Conservation (phyloP, 2,113 vertebrate species). For the Hipposideros armiger region DNA sequence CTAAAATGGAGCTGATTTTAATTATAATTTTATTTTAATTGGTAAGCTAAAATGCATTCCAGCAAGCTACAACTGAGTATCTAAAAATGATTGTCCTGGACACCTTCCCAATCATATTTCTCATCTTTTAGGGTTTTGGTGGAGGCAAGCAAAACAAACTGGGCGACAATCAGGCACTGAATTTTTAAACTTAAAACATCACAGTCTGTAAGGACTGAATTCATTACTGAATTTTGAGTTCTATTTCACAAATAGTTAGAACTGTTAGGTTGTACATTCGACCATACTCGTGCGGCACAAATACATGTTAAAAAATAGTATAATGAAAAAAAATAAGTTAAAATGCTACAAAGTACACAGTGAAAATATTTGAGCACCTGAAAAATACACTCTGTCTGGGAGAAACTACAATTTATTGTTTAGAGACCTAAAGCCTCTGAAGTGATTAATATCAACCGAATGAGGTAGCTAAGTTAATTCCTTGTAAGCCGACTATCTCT, state of each 20-base stretch:
- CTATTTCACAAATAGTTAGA: neutral
- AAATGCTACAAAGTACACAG: neutral
- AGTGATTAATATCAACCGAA: neutral
- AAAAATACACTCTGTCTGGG: neutral
- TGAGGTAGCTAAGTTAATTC: neutral
- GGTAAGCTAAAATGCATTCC: conserved; percentile 29
- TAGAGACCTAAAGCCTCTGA: conserved; percentile 30
- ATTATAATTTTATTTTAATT: conserved; percentile 61
- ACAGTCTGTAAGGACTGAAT: neutral
- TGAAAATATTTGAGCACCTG: neutral
- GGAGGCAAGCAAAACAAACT: neutral
- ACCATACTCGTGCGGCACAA: neutral
- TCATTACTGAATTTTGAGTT: neutral
- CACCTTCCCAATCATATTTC: neutral
- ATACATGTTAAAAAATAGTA: neutral
- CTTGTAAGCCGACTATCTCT: neutral
- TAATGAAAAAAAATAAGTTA: neutral
- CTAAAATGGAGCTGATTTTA: neutral
- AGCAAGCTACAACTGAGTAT: conserved; percentile 13
- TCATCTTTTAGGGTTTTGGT: conserved; percentile 9
- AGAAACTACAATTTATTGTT: neutral
- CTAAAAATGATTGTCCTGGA: conserved; percentile 62
- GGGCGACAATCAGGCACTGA: neutral
- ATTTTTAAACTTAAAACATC: neutral
- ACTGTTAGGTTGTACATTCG: neutral